A percentile compares a stretch with the other conserved stretches of the same genome.
phyloP scores from a whole-genome alignment of 2,113 vertebrate species.

The Sylvilagus bachmani region DNA sequence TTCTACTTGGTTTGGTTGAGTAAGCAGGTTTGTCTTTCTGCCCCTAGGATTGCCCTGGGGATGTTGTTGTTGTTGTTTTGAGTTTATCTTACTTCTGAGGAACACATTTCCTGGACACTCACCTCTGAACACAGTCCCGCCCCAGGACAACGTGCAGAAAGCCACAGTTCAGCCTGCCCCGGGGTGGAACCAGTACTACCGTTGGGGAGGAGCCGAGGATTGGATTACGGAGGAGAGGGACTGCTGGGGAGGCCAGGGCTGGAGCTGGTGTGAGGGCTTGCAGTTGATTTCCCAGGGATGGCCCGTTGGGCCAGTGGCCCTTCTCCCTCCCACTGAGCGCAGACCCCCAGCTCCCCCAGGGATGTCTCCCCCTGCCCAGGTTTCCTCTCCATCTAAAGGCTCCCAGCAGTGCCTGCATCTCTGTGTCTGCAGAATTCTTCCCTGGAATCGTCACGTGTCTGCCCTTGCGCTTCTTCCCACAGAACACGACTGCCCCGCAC shows the following conservation, averaged over 20 bases:
- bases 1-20: slow-evolving; percentile 26
- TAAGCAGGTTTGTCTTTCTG: background rate
- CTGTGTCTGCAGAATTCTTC: background rate
- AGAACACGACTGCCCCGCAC: background rate
- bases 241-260: background rate
- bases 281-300: slow-evolving; percentile 34
- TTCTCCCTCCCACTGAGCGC: background rate
- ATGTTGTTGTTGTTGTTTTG: background rate
- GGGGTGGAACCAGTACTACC: background rate
- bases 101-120: background rate
- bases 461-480: background rate
- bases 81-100: background rate
- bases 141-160: background rate
- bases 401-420: background rate
- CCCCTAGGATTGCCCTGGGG: background rate
- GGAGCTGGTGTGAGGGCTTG: slow-evolving; percentile 28
- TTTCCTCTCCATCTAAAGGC: background rate
- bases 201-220: slow-evolving; percentile 26
- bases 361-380: background rate
- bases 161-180: background rate
- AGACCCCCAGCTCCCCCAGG: background rate
- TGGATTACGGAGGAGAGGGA: slow-evolving; percentile 27
- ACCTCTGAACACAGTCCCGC: background rate
- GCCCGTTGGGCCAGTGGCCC: too few species aligned
- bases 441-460: background rate